Conservation (phyloP, 2,888 invertebrate genomes). For the Unio pictorum region DNA sequence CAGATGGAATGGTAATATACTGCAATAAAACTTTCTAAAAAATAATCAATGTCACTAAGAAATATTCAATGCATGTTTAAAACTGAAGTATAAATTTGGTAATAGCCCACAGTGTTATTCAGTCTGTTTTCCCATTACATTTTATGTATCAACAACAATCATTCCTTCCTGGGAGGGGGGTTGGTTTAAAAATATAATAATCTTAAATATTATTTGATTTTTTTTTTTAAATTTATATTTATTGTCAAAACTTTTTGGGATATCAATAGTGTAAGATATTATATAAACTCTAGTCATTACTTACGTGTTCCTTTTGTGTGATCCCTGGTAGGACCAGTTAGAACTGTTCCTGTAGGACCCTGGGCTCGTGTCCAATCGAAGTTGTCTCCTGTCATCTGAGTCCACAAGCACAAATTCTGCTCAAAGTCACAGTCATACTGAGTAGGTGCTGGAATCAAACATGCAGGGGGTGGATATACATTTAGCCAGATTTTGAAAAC, state of each 20-base stretch:
- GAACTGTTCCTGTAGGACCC: conserved; percentile 51
- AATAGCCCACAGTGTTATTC: too few species aligned
- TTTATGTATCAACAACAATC: background rate
- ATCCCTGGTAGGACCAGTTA: conserved; percentile 60
- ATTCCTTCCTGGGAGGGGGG: background rate
- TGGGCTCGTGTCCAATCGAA: conserved; percentile 63
- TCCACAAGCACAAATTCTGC: conserved; percentile 57
- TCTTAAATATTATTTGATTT: too few species aligned
- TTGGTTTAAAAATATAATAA: background rate
- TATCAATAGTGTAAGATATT: background rate
- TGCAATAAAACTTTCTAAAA: too few species aligned
- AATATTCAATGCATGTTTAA: too few species aligned
- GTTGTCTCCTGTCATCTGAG: conserved; percentile 39
- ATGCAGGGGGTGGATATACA: too few species aligned
- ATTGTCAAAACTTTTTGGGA: background rate
- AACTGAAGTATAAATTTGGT: too few species aligned
- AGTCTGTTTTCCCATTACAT: background rate
- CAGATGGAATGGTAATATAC: too few species aligned
- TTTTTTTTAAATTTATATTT: background rate
- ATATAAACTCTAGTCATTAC: conserved; percentile 1
- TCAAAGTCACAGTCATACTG: conserved; percentile 63
- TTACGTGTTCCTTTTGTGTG: conserved; percentile 61
- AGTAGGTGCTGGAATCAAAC: conserved; percentile 37
- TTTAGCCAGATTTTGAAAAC: too few species aligned
- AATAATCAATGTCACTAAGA: too few species aligned